Evolutionary conservation across 1,140 invertebrate species (phyloP).

Genomic region (Aethina tumida): DNA sequence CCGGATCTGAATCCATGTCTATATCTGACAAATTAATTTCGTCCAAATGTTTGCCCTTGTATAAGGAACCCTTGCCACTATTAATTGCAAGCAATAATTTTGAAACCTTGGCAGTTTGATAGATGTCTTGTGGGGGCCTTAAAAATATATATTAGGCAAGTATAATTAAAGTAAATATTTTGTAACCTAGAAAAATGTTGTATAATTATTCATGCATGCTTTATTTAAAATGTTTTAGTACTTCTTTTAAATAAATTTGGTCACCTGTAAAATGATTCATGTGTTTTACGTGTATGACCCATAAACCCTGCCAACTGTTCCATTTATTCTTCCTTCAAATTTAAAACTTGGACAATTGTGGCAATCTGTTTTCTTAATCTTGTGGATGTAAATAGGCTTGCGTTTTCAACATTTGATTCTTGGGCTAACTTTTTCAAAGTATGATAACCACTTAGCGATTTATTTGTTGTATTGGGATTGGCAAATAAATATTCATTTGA

Average conservation of each 20-base stretch:
- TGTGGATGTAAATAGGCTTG: constrained; percentile 1
- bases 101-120: constrained; percentile 2
- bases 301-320: constrained; percentile 18
- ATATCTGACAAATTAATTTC: constrained; percentile 1
- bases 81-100: constrained; percentile 3
- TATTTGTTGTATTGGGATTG: no score
- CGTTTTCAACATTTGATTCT: constrained; percentile 8
- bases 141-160: no score
- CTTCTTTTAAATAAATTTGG: constrained; percentile 9
- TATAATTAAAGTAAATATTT: no score
- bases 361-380: constrained; percentile 15
- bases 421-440: constrained; percentile 14
- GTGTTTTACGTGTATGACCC: constrained; percentile 19
- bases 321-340: constrained; percentile 9
- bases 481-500: no score
- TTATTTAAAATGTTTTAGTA: no score
- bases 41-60: constrained; percentile 3
- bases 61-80: constrained; percentile 1
- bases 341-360: constrained; percentile 16
- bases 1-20: constrained; percentile 1
- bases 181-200: no score
- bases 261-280: constrained; percentile 17
- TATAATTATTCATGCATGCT: no score
- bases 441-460: no score
- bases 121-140: not conserved